Evolutionary conservation across 2,888 invertebrate genomes (phyloP).

Genomic region (Eremobia ochroleuca): DNA sequence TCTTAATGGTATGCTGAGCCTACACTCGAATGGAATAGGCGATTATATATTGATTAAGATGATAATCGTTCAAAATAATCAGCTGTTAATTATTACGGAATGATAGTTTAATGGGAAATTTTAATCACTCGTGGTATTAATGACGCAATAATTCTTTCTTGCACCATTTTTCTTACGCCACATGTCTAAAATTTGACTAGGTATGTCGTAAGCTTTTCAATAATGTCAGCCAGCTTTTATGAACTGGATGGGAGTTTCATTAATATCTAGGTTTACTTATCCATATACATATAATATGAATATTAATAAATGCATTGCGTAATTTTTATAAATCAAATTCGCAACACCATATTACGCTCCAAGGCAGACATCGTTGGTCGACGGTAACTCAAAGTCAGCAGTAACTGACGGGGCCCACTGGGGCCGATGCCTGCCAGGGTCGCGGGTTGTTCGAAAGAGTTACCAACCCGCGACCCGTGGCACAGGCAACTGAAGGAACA

Average conservation of each 20-base stretch:
- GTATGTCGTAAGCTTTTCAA: background rate
- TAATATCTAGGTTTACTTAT: slow-evolving; percentile 7
- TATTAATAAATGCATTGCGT: background rate
- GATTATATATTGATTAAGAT: slow-evolving; percentile 48
- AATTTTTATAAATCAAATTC: background rate
- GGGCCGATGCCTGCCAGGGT: no score
- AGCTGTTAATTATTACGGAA: slow-evolving; percentile 47
- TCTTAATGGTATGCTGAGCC: slow-evolving; percentile 26
- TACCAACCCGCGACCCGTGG: no score
- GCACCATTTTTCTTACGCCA: slow-evolving; percentile 5
- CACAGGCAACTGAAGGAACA: no score
- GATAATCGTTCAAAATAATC: slow-evolving; percentile 45
- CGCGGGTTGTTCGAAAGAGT: no score
- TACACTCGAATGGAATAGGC: slow-evolving; percentile 27
- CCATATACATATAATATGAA: background rate
- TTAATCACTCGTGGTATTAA: slow-evolving; percentile 28
- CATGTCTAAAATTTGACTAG: background rate
- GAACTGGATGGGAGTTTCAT: background rate
- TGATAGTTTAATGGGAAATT: slow-evolving; percentile 40
- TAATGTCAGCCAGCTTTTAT: background rate
- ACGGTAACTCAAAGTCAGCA: no score
- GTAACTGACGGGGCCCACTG: no score
- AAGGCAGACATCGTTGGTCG: background rate
- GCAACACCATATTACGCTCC: background rate
- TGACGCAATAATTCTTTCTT: slow-evolving; percentile 31